phyloP scores from a whole-genome alignment of 53 echinoderm and acorn worm species.

The Holothuria leucospilota region DNA sequence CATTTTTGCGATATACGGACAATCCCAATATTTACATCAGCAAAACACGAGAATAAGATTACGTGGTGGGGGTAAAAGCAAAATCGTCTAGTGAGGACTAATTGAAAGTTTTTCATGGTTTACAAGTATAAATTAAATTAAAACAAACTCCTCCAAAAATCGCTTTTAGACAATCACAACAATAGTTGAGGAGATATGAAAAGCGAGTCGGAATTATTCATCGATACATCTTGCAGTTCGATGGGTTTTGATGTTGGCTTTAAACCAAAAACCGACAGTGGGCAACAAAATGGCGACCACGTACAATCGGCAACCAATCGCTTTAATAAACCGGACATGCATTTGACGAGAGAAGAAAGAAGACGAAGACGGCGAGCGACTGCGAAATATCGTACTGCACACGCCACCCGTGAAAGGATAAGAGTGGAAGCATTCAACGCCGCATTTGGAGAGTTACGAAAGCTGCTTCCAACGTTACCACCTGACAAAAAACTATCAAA shows the following conservation, averaged over 20 bases:
- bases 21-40: too few relatives aligned
- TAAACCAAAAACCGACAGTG: constrained; percentile 18
- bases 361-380: constrained; percentile 85
- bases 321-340: constrained; percentile 68
- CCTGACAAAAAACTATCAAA: constrained; percentile 95
- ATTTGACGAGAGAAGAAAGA: constrained; percentile 86
- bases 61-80: too few relatives aligned
- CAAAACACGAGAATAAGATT: too few relatives aligned
- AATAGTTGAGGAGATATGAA: too few relatives aligned
- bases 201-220: too few relatives aligned
- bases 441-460: constrained; percentile 89
- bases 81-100: too few relatives aligned
- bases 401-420: constrained; percentile 87
- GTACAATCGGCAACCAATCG: constrained; percentile 48
- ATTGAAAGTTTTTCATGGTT: too few relatives aligned
- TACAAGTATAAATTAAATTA: too few relatives aligned
- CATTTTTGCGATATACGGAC: too few relatives aligned
- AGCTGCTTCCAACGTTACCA: constrained; percentile 88
- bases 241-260: constrained; percentile 3
- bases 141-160: too few relatives aligned
- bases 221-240: too few relatives aligned
- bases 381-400: constrained; percentile 94
- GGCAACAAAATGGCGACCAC: constrained; percentile 61
- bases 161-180: too few relatives aligned
- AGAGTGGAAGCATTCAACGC: constrained; percentile 96